phyloP scores from a whole-genome alignment of 2,113 vertebrate genomes.

The Balaenoptera acutorostrata region DNA sequence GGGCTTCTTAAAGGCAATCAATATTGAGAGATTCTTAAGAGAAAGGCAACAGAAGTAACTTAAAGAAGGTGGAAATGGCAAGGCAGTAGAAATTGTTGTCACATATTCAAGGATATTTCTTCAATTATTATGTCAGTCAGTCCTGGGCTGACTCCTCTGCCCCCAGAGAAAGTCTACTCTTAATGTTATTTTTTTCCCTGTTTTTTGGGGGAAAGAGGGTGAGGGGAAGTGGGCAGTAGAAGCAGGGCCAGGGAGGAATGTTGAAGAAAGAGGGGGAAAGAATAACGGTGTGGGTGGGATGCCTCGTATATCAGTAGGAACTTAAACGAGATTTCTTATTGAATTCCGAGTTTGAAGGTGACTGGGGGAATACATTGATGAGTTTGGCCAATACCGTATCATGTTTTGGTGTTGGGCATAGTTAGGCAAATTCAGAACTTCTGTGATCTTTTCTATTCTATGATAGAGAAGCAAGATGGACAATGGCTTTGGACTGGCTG shows the following conservation, averaged over 20 bases:
- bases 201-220: neutral
- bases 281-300: neutral
- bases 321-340: neutral
- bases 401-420: neutral
- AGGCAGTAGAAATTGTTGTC: neutral
- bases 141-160: neutral
- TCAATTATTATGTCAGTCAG: neutral
- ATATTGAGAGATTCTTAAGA: neutral
- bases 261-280: neutral
- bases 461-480: neutral
- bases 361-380: neutral
- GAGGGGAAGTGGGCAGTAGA: neutral
- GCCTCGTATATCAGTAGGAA: neutral
- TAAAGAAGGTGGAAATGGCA: neutral
- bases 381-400: neutral
- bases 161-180: neutral
- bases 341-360: neutral
- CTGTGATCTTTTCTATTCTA: neutral
- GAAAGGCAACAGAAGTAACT: neutral
- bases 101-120: neutral
- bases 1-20: neutral
- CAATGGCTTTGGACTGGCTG: neutral
- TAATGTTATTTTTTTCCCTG: neutral
- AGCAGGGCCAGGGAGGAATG: neutral
- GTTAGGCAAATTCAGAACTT: neutral